phyloP scores from a whole-genome alignment of 2,888 invertebrate species.

The Andrena bucephala region DNA sequence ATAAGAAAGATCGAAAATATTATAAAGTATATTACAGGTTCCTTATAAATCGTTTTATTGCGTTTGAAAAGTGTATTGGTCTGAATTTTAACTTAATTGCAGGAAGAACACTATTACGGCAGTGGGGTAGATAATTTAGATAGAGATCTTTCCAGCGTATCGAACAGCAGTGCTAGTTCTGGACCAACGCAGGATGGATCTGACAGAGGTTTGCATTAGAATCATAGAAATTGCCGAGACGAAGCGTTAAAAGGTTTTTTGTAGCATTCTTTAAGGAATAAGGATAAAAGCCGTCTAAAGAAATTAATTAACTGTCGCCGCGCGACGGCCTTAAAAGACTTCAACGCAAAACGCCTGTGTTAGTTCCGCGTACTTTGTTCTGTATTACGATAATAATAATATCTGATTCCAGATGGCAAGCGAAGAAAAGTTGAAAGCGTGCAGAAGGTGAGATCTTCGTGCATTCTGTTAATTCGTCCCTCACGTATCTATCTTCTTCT shows the following conservation, averaged over 20 bases:
- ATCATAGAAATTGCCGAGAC: conserved; percentile 9
- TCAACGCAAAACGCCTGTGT: too few species aligned
- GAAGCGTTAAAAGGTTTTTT: not conserved
- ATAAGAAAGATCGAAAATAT: conserved; percentile 87
- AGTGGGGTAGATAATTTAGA: conserved; percentile 86
- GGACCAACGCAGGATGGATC: conserved; percentile 83
- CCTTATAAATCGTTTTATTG: not conserved
- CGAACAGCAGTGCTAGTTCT: conserved; percentile 84
- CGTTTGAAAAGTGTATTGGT: not conserved
- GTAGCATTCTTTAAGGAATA: not conserved
- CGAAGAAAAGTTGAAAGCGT: conserved; percentile 93
- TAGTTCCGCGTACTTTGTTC: not conserved
- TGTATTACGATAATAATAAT: conserved; percentile 16
- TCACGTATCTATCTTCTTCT: not conserved
- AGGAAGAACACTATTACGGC: conserved; percentile 86
- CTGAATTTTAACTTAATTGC: conserved; percentile 44
- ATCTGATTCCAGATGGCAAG: conserved; percentile 89
- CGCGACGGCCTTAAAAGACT: too few species aligned
- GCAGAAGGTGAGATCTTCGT: conserved; percentile 91
- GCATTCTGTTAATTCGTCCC: not conserved
- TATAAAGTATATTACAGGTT: conserved; percentile 85
- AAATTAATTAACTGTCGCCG: not conserved
- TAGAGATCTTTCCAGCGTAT: conserved; percentile 86
- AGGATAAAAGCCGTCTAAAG: not conserved
- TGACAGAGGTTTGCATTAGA: conserved; percentile 86